A percentile compares a stretch with the other conserved stretches of the same genome.
Conservation (phyloP, 2,797 vertebrate species). For the Arvicola amphibius region DNA sequence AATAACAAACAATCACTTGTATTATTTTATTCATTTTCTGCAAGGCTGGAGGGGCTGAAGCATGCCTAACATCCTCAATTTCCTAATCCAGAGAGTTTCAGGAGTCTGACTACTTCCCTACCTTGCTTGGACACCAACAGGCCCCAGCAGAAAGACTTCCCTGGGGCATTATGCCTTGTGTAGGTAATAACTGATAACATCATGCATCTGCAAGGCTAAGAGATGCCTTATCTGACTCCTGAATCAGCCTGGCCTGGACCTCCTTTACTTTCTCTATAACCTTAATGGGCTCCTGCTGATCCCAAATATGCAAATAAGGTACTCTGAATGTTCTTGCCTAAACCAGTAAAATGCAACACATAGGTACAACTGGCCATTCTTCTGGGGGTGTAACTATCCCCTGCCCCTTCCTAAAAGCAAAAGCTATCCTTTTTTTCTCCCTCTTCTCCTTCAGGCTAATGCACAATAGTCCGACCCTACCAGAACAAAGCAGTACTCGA, state of each 20-base stretch:
- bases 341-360: neutral
- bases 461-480: neutral
- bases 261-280: neutral
- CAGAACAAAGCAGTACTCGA: neutral
- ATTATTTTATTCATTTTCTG: neutral
- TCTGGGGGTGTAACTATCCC: neutral
- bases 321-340: neutral
- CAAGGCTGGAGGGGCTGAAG: neutral
- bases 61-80: neutral
- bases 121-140: neutral
- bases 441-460: neutral
- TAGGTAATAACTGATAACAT: neutral
- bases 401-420: neutral
- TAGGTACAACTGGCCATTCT: neutral
- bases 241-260: neutral
- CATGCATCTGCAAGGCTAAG: neutral
- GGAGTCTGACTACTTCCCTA: neutral
- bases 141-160: neutral
- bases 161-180: neutral
- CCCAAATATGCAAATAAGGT: neutral
- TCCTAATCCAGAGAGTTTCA: neutral
- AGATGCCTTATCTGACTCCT: neutral
- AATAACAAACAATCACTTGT: neutral
- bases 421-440: fast-evolving
- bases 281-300: neutral